These are phyloP conservation scores for Xyrauchen texanus DNA, from an alignment of 2,113 vertebrate species.

Conservation along the genomic window DNA sequence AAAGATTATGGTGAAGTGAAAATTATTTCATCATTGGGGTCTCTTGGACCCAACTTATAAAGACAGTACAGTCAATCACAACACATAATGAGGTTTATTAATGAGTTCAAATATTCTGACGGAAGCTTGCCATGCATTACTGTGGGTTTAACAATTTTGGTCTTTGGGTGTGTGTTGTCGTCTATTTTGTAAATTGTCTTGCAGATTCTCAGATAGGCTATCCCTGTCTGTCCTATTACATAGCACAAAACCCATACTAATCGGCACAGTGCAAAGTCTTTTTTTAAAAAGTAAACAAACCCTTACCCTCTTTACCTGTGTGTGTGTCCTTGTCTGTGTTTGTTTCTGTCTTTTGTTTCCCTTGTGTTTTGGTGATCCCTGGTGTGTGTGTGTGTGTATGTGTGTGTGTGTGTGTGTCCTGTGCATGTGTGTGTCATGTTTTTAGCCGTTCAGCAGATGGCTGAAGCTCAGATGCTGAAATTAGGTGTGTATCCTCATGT, in stretches of 20 bases:
- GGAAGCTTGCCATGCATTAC: neutral
- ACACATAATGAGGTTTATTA: neutral
- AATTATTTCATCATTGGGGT: too few relatives aligned
- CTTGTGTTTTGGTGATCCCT: constrained; percentile 19
- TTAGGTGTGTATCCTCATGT: constrained; percentile 78
- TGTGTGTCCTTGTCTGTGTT: constrained; percentile 52
- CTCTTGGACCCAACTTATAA: too few relatives aligned
- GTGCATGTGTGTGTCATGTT: constrained; percentile 47
- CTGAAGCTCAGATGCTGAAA: constrained; percentile 91
- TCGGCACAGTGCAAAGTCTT: constrained; percentile 11
- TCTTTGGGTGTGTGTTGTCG: neutral
- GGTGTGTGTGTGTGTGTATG: too few relatives aligned
- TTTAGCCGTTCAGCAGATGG: constrained; percentile 93
- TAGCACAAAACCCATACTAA: neutral
- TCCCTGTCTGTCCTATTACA: neutral
- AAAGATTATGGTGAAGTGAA: too few relatives aligned
- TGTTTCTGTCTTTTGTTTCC: neutral
- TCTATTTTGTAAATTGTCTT: neutral
- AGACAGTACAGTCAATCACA: too few relatives aligned
- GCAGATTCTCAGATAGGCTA: neutral
- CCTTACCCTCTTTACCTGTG: constrained; percentile 14
- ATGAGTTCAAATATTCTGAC: neutral
- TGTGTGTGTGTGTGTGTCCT: constrained; percentile 18
- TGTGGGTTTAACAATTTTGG: neutral
- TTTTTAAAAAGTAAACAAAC: neutral